phyloP scores from a whole-genome alignment of 2,113 vertebrate species.

The Aleadryas rufinucha region DNA sequence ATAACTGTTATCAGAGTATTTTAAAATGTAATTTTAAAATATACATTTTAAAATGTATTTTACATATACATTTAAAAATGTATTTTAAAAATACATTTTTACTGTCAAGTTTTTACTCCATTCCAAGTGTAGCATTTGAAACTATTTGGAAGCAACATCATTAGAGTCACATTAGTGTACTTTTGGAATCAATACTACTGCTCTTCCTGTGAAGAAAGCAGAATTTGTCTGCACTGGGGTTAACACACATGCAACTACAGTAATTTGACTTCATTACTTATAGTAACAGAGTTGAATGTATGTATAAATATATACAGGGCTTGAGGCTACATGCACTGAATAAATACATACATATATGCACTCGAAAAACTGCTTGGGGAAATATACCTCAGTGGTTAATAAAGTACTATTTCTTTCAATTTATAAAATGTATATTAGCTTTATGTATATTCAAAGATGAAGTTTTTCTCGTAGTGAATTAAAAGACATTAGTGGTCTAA shows the following conservation, averaged over 20 bases:
- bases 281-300: neutral
- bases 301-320: neutral
- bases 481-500: neutral
- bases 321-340: neutral
- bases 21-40: no score
- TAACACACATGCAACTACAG: neutral
- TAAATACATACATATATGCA: neutral
- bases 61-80: no score
- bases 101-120: neutral
- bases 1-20: neutral
- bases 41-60: no score
- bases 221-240: neutral
- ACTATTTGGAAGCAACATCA: neutral
- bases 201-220: neutral
- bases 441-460: neutral
- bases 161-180: neutral
- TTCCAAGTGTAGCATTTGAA: neutral
- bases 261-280: neutral
- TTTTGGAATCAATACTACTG: neutral
- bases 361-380: neutral
- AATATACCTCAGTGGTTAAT: neutral
- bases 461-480: neutral
- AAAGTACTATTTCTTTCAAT: neutral
- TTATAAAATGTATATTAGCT: neutral
- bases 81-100: neutral